phyloP scores from a whole-genome alignment of 2,888 invertebrate genomes.

The Clusia tigrina region DNA sequence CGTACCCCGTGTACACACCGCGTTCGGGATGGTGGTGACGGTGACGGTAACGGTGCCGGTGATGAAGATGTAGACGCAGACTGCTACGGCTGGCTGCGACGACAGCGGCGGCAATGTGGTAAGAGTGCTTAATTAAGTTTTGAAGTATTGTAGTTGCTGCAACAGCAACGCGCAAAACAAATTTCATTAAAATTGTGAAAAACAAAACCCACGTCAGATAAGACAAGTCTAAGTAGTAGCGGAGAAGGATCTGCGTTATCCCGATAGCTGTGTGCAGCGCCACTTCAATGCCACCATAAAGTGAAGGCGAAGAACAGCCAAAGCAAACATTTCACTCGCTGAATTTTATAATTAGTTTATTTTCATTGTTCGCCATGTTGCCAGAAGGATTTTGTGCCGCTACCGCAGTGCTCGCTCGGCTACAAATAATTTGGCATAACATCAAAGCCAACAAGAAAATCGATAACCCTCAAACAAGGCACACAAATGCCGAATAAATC shows the following conservation, averaged over 20 bases:
- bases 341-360: constrained; percentile 12
- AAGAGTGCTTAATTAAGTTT: background rate
- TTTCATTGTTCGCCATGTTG: background rate
- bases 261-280: background rate
- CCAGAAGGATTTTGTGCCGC: background rate
- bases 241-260: too few species aligned
- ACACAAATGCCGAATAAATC: background rate
- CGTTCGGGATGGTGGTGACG: background rate
- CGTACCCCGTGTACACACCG: background rate
- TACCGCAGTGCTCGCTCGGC: background rate
- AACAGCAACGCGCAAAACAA: background rate
- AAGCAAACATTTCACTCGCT: constrained; percentile 2
- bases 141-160: background rate
- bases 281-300: background rate
- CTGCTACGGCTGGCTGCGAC: background rate
- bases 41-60: too few species aligned
- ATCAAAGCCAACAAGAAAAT: constrained; percentile 17
- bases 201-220: background rate
- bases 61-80: background rate
- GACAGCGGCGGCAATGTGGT: background rate
- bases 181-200: background rate
- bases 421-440: constrained; percentile 10
- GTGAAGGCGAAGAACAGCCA: background rate
- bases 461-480: constrained; percentile 6
- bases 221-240: background rate